These are phyloP conservation scores for Eurystomus gularis DNA, from an alignment of 2,113 vertebrate genomes.

Conservation along the genomic window DNA sequence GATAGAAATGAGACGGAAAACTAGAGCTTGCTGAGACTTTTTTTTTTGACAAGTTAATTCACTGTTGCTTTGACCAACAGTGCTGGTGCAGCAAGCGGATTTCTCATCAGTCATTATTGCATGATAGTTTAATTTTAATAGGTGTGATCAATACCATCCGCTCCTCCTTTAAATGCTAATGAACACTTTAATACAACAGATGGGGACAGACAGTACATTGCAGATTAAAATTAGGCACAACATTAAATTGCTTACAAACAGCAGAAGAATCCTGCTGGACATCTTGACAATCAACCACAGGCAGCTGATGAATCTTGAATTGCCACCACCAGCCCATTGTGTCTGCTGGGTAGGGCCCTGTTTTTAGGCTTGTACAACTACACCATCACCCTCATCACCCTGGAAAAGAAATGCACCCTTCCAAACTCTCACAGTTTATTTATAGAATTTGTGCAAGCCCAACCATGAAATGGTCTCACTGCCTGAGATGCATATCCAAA, in stretches of 20 bases:
- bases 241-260: slow-evolving; percentile 73
- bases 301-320: slow-evolving; percentile 70
- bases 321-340: not conserved
- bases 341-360: not conserved
- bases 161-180: slow-evolving; percentile 77
- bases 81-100: slow-evolving; percentile 28
- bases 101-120: slow-evolving; percentile 42
- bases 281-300: slow-evolving; percentile 67
- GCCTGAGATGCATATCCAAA: not conserved
- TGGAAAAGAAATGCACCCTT: not conserved
- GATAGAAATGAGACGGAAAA: not conserved
- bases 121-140: slow-evolving; percentile 70
- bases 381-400: not conserved
- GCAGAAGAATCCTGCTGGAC: slow-evolving; percentile 71
- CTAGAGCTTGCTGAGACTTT: not conserved
- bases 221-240: slow-evolving; percentile 73
- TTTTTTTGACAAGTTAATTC: not conserved
- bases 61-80: slow-evolving; percentile 24
- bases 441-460: not conserved
- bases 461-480: not conserved
- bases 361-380: not conserved
- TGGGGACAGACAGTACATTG: slow-evolving; percentile 70
- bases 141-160: slow-evolving; percentile 72
- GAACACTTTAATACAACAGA: slow-evolving; percentile 73
- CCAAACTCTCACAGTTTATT: not conserved